These are phyloP conservation scores for Trachelipus rathkii DNA, from an alignment of 1,140 invertebrate genomes.

Conservation along the genomic window DNA sequence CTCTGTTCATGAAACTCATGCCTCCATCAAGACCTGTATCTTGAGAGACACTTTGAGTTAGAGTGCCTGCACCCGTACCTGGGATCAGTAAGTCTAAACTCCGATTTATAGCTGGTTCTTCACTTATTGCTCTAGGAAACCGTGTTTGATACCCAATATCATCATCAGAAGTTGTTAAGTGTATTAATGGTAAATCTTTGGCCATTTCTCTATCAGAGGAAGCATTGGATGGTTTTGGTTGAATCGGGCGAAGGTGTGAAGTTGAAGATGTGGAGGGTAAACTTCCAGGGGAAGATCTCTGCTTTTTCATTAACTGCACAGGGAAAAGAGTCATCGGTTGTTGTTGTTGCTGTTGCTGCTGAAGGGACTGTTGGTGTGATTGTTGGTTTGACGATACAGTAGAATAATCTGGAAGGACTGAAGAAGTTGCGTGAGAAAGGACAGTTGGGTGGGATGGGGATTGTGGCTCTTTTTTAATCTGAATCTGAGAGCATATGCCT, in stretches of 20 bases:
- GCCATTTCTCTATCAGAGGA: conserved; percentile 22
- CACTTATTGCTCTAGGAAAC: conserved; percentile 36
- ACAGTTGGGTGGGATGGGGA: conserved; percentile 42
- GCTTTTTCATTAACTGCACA: conserved; percentile 46
- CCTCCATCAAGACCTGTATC: conserved; percentile 36
- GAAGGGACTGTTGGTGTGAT: conserved; percentile 7
- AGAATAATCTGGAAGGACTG: conserved; percentile 11
- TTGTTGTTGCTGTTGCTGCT: conserved; percentile 29
- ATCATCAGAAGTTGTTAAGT: neutral
- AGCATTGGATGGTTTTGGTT: conserved; percentile 33
- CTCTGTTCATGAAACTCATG: conserved; percentile 16
- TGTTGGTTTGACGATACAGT: neutral
- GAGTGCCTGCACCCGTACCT: conserved; percentile 22
- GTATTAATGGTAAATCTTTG: conserved; percentile 32
- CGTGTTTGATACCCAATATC: conserved; percentile 14
- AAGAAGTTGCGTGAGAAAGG: conserved; percentile 34
- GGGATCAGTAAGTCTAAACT: conserved; percentile 26
- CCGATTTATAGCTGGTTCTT: conserved; percentile 37
- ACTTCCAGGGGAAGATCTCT: conserved; percentile 43
- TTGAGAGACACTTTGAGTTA: conserved; percentile 43
- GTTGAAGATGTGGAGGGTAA: conserved; percentile 33
- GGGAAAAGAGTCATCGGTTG: conserved; percentile 31
- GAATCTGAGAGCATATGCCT: neutral
- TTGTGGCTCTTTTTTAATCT: conserved; percentile 21
- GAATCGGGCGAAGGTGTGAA: conserved; percentile 39